Evolutionary conservation across 2,888 invertebrate genomes (phyloP).

Genomic region (Pocota personata): DNA sequence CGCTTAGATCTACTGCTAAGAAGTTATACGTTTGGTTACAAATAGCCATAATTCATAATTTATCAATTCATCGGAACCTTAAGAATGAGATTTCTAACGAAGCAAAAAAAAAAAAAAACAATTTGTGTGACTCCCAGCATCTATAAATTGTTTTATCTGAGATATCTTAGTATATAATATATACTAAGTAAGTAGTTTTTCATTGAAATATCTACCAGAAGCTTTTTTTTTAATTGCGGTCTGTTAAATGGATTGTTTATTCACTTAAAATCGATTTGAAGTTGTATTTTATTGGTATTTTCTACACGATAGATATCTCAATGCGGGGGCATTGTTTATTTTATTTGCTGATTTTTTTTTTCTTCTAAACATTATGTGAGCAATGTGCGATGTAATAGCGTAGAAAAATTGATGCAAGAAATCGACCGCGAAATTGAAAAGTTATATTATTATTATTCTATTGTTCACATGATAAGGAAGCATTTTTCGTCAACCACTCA

Average conservation of each 20-base stretch:
- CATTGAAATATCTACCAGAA: neutral
- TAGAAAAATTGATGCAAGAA: neutral
- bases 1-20: too few relatives aligned
- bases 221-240: neutral
- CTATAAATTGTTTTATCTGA: neutral
- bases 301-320: neutral
- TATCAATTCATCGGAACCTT: too few relatives aligned
- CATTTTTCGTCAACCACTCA: neutral
- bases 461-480: constrained; percentile 1
- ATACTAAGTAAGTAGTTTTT: neutral
- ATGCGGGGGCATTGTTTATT: neutral
- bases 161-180: neutral
- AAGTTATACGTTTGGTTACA: too few relatives aligned
- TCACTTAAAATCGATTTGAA: neutral
- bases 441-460: neutral
- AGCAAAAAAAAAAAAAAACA: neutral
- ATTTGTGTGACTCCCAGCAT: neutral
- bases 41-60: too few relatives aligned
- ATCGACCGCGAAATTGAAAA: neutral
- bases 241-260: neutral
- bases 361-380: neutral
- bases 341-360: neutral
- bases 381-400: neutral
- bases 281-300: neutral
- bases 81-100: too few relatives aligned